Conservation (phyloP, 2,113 vertebrate genomes). For the Oncorhynchus clarkii region DNA sequence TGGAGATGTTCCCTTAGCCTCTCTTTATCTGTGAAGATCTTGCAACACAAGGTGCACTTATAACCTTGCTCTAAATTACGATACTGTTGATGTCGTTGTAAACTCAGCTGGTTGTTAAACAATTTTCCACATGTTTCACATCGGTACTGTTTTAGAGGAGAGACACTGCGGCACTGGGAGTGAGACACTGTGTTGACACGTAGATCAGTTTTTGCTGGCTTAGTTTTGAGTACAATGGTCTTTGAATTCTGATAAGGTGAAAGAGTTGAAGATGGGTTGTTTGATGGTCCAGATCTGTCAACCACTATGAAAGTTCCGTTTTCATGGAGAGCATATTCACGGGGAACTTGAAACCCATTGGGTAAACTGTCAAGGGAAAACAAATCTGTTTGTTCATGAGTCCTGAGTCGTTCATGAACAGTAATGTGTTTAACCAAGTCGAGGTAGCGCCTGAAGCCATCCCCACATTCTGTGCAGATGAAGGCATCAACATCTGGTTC, state of each 20-base stretch:
- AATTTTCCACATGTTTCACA: conserved; percentile 74
- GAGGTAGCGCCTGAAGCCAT: conserved; percentile 73
- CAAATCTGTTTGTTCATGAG: conserved; percentile 71
- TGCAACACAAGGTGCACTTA: conserved; percentile 77
- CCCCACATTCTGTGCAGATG: conserved; percentile 79
- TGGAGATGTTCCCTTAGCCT: conserved; percentile 69
- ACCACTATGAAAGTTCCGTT: conserved; percentile 74
- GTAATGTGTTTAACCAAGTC: conserved; percentile 71
- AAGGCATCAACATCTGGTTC: conserved; percentile 64
- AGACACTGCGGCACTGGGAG: background rate
- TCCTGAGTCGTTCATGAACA: conserved; percentile 74
- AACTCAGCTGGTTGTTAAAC: conserved; percentile 68
- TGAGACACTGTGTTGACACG: conserved; percentile 29
- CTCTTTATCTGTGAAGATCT: conserved; percentile 64
- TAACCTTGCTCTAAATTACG: conserved; percentile 70
- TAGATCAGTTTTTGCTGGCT: conserved; percentile 28
- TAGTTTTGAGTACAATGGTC: conserved; percentile 40
- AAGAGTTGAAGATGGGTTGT: conserved; percentile 48
- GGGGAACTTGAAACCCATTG: conserved; percentile 70
- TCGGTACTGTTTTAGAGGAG: conserved; percentile 50
- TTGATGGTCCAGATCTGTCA: conserved; percentile 59
- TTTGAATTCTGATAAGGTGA: conserved; percentile 16
- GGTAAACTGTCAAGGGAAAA: conserved; percentile 69
- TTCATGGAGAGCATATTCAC: conserved; percentile 78
- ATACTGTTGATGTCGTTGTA: conserved; percentile 75